These are phyloP conservation scores for Mimas tiliae DNA, from an alignment of 2,888 invertebrate genomes.

Conservation along the genomic window DNA sequence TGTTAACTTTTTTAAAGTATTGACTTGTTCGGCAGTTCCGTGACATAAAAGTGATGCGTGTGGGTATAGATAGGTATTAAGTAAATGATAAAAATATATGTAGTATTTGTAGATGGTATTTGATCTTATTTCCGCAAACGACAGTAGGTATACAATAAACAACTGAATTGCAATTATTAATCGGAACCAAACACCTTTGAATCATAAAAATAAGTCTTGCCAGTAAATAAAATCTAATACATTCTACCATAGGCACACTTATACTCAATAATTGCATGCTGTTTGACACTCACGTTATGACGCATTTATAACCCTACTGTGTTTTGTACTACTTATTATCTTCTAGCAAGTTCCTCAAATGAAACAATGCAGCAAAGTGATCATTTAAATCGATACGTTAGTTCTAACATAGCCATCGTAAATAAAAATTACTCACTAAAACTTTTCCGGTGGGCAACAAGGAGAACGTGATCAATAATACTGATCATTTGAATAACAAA, in stretches of 20 bases:
- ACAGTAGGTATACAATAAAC: too few relatives aligned
- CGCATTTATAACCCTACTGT: neutral
- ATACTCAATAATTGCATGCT: neutral
- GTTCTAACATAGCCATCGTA: neutral
- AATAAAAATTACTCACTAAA: slow-evolving; percentile 29
- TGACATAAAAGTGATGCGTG: neutral
- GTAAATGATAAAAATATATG: too few relatives aligned
- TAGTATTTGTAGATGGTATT: too few relatives aligned
- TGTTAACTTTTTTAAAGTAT: too few relatives aligned
- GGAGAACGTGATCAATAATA: slow-evolving; percentile 61
- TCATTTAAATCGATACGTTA: neutral
- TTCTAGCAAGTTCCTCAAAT: neutral
- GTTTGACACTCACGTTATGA: neutral
- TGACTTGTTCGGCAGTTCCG: too few relatives aligned
- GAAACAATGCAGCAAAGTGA: neutral
- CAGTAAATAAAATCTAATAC: too few relatives aligned
- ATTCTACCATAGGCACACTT: neutral
- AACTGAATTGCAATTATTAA: too few relatives aligned
- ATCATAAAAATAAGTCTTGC: too few relatives aligned
- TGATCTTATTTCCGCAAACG: too few relatives aligned
- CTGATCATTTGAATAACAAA: slow-evolving; percentile 72
- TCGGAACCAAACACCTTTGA: too few relatives aligned
- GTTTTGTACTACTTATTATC: neutral
- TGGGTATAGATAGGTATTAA: too few relatives aligned
- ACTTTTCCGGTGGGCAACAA: slow-evolving; percentile 53